Evolutionary conservation across 1,140 invertebrate species (phyloP).

Genomic region (Heliconius hermathena): DNA sequence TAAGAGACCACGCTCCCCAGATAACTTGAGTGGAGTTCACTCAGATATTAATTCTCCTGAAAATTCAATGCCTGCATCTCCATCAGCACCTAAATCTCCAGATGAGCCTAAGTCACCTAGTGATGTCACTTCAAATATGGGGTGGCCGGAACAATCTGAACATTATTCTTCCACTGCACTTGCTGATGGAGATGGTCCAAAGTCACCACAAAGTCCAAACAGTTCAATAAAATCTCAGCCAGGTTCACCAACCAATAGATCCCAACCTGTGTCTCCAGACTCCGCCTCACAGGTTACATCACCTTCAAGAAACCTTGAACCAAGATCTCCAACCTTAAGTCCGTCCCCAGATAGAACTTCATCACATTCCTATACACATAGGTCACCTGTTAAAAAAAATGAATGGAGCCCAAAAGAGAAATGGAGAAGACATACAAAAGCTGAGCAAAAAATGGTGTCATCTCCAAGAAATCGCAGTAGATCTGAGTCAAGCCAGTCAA

Average conservation of each 20-base stretch:
- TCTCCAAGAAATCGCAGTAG: conserved; percentile 54
- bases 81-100: conserved; percentile 63
- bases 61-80: conserved; percentile 66
- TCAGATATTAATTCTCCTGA: conserved; percentile 77
- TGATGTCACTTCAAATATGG: conserved; percentile 64
- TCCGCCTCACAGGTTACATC: conserved; percentile 54
- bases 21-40: conserved; percentile 68
- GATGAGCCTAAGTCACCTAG: conserved; percentile 66
- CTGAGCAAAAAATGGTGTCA: conserved; percentile 73
- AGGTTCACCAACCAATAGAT: conserved; percentile 55
- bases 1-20: conserved; percentile 57
- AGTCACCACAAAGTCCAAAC: conserved; percentile 61
- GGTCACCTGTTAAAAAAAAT: conserved; percentile 62
- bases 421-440: conserved; percentile 73
- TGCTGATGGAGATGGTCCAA: conserved; percentile 43
- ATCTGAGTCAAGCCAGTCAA: conserved; percentile 77
- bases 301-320: conserved; percentile 35
- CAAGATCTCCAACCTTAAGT: conserved; percentile 43
- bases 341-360: conserved; percentile 65
- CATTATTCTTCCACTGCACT: conserved; percentile 46
- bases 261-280: conserved; percentile 62
- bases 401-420: conserved; percentile 73
- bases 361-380: conserved; percentile 51
- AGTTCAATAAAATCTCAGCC: conserved; percentile 59
- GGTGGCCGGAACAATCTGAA: conserved; percentile 57